phyloP scores from a whole-genome alignment of 2,113 vertebrate genomes.

The Corynorhinus townsendii region DNA sequence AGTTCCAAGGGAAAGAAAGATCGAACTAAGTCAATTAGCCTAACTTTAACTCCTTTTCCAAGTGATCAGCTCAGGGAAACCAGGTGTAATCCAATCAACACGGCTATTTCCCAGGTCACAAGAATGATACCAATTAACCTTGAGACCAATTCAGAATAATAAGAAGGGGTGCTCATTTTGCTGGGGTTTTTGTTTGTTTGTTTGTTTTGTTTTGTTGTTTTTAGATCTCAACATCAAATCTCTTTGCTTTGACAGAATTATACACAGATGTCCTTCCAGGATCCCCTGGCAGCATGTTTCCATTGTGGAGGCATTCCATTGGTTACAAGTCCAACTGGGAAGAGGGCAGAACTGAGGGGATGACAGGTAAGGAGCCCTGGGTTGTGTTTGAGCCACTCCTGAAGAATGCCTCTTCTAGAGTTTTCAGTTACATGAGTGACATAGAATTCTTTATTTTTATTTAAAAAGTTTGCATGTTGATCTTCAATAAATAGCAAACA shows the following conservation, averaged over 20 bases:
- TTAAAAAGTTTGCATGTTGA: not conserved
- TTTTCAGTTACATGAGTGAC: not conserved
- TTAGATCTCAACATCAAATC: not conserved
- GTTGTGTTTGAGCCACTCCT: not conserved
- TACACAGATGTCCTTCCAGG: not conserved
- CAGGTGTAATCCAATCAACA: not conserved
- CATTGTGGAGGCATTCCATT: not conserved
- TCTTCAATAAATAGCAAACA: not conserved
- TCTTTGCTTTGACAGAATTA: not conserved
- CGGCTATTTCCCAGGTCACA: not conserved
- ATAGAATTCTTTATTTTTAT: not conserved
- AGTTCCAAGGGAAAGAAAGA: not conserved
- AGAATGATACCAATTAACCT: not conserved
- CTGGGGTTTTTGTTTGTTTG: not conserved
- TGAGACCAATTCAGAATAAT: not conserved
- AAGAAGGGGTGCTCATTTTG: not conserved
- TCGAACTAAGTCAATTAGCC: not conserved
- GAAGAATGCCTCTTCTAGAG: not conserved
- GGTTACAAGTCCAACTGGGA: not conserved
- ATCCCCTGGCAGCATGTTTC: not conserved
- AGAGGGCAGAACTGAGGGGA: not conserved
- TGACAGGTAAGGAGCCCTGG: not conserved
- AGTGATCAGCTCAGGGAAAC: not conserved
- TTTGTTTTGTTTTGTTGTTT: no score
- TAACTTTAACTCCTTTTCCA: not conserved